These are phyloP conservation scores for Bemisia tabaci DNA, from an alignment of 1,140 invertebrate genomes.

Conservation along the genomic window DNA sequence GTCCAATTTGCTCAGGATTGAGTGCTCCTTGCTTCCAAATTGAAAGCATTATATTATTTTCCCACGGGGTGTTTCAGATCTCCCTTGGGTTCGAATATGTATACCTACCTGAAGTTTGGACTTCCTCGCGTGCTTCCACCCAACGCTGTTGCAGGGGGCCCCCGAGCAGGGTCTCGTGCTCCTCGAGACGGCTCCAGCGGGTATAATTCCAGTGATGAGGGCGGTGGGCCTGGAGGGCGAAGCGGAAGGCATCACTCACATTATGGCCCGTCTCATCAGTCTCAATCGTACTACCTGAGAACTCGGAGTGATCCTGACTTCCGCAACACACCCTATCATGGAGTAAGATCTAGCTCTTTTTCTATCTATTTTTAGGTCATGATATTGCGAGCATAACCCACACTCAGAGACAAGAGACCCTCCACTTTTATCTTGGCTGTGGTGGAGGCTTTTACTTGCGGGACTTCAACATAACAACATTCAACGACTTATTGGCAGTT, in stretches of 20 bases:
- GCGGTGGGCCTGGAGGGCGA: conserved; percentile 23
- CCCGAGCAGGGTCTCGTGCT: conserved; percentile 37
- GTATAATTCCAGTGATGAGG: conserved; percentile 65
- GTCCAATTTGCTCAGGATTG: no score
- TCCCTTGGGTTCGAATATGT: conserved; percentile 74
- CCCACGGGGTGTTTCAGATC: conserved; percentile 36
- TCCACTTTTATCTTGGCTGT: no score
- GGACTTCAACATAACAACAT: no score
- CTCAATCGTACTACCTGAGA: conserved; percentile 38
- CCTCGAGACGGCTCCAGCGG: conserved; percentile 62
- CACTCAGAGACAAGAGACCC: no score
- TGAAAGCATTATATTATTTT: no score
- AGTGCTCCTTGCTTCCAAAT: no score
- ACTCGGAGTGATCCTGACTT: conserved; percentile 65
- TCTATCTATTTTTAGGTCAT: no score
- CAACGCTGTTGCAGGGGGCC: conserved; percentile 39
- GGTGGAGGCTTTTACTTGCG: no score
- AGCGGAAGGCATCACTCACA: conserved; percentile 5
- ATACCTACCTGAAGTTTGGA: conserved; percentile 85
- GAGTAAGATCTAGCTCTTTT: no score
- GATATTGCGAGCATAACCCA: neutral
- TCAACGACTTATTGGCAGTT: no score
- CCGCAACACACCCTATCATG: conserved; percentile 25
- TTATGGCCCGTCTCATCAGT: neutral
- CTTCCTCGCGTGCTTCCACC: conserved; percentile 79